A percentile compares a stretch with the other conserved stretches of the same genome.
Evolutionary conservation across 2,888 invertebrate genomes (phyloP).

Genomic region (Erebia epiphron): DNA sequence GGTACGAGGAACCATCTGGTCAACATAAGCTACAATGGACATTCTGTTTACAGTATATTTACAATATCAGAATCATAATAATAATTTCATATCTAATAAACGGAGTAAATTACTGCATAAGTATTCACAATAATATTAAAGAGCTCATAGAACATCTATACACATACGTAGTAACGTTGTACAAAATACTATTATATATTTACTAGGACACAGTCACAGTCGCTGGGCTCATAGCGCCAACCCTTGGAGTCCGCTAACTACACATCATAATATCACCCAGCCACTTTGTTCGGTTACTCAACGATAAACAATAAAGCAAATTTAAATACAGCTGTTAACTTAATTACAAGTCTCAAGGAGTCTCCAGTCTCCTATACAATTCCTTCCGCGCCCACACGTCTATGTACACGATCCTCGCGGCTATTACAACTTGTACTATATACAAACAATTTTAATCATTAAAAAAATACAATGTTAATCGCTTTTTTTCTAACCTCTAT

Average conservation of each 20-base stretch:
- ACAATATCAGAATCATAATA: constrained; percentile 78
- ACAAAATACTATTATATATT: constrained; percentile 74
- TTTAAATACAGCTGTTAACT: constrained; percentile 75
- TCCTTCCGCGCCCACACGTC: constrained; percentile 59
- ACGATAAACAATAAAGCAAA: constrained; percentile 69
- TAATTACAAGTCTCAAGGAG: constrained; percentile 56
- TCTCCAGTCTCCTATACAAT: constrained; percentile 45
- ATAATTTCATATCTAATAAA: constrained; percentile 72
- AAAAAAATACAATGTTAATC: constrained; percentile 80
- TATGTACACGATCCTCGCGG: constrained; percentile 58
- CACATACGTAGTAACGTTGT: constrained; percentile 64
- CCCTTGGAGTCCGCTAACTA: constrained; percentile 37
- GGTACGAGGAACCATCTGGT: constrained; percentile 83
- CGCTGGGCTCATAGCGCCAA: constrained; percentile 45
- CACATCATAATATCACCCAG: constrained; percentile 56
- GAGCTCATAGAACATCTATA: constrained; percentile 73
- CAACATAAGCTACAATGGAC: constrained; percentile 83
- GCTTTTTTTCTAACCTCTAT: constrained; percentile 52
- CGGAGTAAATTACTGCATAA: constrained; percentile 72
- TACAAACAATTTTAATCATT: constrained; percentile 77
- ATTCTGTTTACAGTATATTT: constrained; percentile 81
- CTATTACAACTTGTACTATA: constrained; percentile 81
- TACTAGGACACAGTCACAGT: constrained; percentile 56
- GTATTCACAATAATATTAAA: constrained; percentile 76
- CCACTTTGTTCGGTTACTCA: constrained; percentile 71